Base-by-base conservation (phyloP, 1,140 invertebrate genomes). In the Macrobrachium nipponense region DNA sequence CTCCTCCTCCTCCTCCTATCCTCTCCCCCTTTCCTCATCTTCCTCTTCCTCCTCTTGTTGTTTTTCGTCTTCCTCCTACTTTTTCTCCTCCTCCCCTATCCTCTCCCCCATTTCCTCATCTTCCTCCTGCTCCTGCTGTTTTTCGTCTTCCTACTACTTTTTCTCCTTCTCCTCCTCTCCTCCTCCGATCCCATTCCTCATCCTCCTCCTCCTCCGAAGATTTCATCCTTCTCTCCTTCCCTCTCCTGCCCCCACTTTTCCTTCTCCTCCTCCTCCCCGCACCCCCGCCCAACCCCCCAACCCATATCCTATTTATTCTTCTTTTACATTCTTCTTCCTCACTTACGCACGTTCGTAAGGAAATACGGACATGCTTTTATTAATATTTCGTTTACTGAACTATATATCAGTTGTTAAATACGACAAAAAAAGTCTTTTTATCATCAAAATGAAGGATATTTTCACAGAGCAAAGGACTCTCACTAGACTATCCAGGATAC, bases 101-200 rank as follows among this genome's bases (percentile, higher is more conserved):
- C 75, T 77, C n/a, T n/a, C n/a, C 77, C 18, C 18, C 7, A 17
- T 8, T 61, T 27, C 36, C 60, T 17, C 77, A 43, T 36, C 76
- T 27, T 15, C 23, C 20, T 23, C 51, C 23, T n/a, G n/a, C 36
- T 58, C 75, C 58, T 18, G 23, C 75, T 58, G n/a, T 10, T 58
- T 58, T 58, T 77, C 17, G 23, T 64, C 27, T 27, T 64, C 77
- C 27, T 79, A n/a, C n/a, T n/a, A n/a, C n/a, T n/a, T n/a, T n/a
- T n/a, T 60, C 14, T 43, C 64, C 77, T 64, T 23, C 10, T 61
- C 64, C 6, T 27, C 20, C 43, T 17, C 7, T 6, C 27, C 36
- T 20, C 77, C n/a, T 64, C 10, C 61, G n/a, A n/a, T n/a, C 20
- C 43, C 59, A 66, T 43, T 36, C 77, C 18, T 36, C 7, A 17